Conservation (phyloP, 2,797 vertebrate species). For the Bucorvus abyssinicus region DNA sequence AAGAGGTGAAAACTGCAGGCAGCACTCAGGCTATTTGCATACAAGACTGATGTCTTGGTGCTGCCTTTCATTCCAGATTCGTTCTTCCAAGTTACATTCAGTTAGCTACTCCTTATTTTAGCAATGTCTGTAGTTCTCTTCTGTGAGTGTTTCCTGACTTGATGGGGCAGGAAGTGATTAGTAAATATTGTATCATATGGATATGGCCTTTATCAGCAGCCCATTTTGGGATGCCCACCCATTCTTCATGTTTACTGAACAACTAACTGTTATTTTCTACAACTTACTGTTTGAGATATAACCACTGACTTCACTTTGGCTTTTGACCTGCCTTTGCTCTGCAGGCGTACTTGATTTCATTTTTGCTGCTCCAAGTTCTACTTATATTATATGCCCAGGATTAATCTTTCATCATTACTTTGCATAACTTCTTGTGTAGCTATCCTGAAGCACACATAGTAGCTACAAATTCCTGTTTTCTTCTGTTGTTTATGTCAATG, state of each 20-base stretch:
- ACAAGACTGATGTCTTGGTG: not conserved
- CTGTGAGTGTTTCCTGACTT: not conserved
- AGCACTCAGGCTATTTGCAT: not conserved
- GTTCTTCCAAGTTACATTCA: not conserved
- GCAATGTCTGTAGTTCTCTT: not conserved
- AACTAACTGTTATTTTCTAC: not conserved
- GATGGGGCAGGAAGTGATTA: not conserved
- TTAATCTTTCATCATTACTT: not conserved
- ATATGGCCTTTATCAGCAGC: not conserved
- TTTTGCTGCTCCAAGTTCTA: not conserved
- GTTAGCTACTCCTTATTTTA: not conserved
- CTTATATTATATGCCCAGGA: not conserved
- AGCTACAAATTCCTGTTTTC: not conserved
- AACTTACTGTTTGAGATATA: not conserved
- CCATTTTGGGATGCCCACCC: not conserved
- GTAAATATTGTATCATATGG: not conserved
- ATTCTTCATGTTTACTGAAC: not conserved
- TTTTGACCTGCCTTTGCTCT: not conserved
- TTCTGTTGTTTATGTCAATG: not conserved
- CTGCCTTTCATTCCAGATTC: not conserved
- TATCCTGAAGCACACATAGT: not conserved
- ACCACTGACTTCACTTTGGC: not conserved
- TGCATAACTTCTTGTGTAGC: not conserved
- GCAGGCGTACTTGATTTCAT: not conserved
- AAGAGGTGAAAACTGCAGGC: not conserved